Base-by-base conservation (phyloP, 2,888 invertebrate genomes). In the Lasius platythorax region DNA sequence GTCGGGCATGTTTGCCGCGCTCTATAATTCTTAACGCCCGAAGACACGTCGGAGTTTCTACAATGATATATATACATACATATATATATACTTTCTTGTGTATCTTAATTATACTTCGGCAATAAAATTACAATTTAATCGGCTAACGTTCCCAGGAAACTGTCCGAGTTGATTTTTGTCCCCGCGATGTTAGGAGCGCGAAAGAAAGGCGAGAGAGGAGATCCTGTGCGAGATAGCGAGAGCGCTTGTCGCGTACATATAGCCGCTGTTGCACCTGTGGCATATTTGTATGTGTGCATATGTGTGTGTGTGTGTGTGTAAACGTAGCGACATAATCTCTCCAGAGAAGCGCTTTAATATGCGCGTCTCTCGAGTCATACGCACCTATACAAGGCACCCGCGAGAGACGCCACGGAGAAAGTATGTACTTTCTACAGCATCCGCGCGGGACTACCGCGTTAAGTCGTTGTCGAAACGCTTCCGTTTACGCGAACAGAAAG, bases 401-500 rank as follows among this genome's bases (percentile, higher is more conserved):
- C 50, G 83, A 85, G 83, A 87, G 88, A 88, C 84, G 88, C 85
- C 67, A 85, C 87, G 89, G 91, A 91, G 91, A 92, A 92, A 92
- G 92, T 91, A 89, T 89, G 84, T 87, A 91, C 93, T 93, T 93
- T 93, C 93, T 93, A 93, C 91, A 90, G 91, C 91, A 91, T 89
- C 90, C 85, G 79, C 85, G 79, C 70, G 82, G 83, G 75, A 74
- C 82, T 85, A 83, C 86, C 85, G 84, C 56, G 63, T 85, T 85
- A 88, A 79, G 87, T 81, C 86, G 83, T 88, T 83, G 85, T 90
- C 85, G 78, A 76, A 85, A 85, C 87, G 79, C 79, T 70, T 61
- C 70, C 30, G 78, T 79, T 79, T 58, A 40, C 82, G 70, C 75
- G 56, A 46, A 11, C 5, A 3, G 18, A 75, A 64, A 75, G 23